Percentiles rank a stretch among this genome's conserved stretches.
These are phyloP conservation scores for Phrixothrix hirtus DNA, from an alignment of 2,888 invertebrate genomes.

Conservation along the genomic window DNA sequence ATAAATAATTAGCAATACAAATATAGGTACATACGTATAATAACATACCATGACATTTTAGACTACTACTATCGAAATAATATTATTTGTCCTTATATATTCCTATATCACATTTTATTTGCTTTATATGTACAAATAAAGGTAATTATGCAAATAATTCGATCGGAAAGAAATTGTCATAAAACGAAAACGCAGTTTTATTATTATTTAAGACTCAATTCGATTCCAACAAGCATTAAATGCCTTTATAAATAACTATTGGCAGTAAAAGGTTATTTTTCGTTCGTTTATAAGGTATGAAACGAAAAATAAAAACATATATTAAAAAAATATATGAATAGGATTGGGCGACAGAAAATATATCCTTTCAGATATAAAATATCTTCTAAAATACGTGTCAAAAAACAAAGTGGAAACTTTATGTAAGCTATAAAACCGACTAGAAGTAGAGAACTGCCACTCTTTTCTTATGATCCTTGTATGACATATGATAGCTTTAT, in stretches of 20 bases:
- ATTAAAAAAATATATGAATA: conserved; percentile 26
- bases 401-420: conserved; percentile 36
- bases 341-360: conserved; percentile 28
- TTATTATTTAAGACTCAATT: not conserved
- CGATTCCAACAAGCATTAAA: not conserved
- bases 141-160: not conserved
- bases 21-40: too few species aligned
- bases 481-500: conserved; percentile 31
- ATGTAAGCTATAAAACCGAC: conserved; percentile 32
- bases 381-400: conserved; percentile 35
- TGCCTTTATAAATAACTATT: conserved; percentile 7
- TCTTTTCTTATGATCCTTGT: conserved; percentile 26
- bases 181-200: not conserved
- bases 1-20: too few species aligned
- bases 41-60: too few species aligned
- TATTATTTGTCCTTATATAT: too few species aligned
- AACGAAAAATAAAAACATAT: conserved; percentile 19
- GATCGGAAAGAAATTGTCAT: not conserved
- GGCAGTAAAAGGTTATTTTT: conserved; percentile 9
- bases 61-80: too few species aligned
- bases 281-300: conserved; percentile 10
- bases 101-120: too few species aligned
- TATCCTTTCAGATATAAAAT: conserved; percentile 35
- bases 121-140: too few species aligned
- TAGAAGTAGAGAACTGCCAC: conserved; percentile 26